phyloP scores from a whole-genome alignment of 1,140 invertebrate species.

The Calephelis nemesis region DNA sequence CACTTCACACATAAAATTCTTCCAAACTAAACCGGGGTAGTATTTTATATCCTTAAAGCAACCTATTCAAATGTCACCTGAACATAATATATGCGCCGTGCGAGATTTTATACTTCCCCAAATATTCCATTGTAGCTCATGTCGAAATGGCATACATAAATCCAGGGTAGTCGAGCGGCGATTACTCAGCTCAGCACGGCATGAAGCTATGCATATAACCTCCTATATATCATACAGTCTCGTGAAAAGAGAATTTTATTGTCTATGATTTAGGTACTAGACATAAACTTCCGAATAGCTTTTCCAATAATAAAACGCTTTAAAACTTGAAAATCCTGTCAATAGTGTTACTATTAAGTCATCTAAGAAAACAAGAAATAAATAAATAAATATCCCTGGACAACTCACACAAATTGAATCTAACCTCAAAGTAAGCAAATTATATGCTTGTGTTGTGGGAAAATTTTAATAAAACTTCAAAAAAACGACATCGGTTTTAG shows the following conservation, averaged over 20 bases:
- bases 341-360: too few relatives aligned
- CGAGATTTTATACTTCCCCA: slow-evolving; percentile 58
- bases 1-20: background rate
- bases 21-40: slow-evolving; percentile 19
- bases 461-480: too few relatives aligned
- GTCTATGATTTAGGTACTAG: slow-evolving; percentile 4
- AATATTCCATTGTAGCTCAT: slow-evolving; percentile 59
- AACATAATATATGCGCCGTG: slow-evolving; percentile 52
- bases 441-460: too few relatives aligned
- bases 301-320: background rate
- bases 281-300: background rate
- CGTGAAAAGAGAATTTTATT: slow-evolving; percentile 9
- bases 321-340: too few relatives aligned
- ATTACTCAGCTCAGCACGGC: slow-evolving; percentile 48
- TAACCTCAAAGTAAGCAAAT: too few relatives aligned
- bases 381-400: too few relatives aligned
- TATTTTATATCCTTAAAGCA: slow-evolving; percentile 29
- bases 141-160: slow-evolving; percentile 51
- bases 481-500: too few relatives aligned
- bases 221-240: slow-evolving; percentile 10
- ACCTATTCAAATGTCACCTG: slow-evolving; percentile 53
- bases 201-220: slow-evolving; percentile 32
- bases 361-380: too few relatives aligned
- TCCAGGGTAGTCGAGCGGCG: slow-evolving; percentile 44
- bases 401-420: too few relatives aligned